These are phyloP conservation scores for Bombus soroeensis DNA, from an alignment of 1,140 invertebrate genomes.

Conservation along the genomic window DNA sequence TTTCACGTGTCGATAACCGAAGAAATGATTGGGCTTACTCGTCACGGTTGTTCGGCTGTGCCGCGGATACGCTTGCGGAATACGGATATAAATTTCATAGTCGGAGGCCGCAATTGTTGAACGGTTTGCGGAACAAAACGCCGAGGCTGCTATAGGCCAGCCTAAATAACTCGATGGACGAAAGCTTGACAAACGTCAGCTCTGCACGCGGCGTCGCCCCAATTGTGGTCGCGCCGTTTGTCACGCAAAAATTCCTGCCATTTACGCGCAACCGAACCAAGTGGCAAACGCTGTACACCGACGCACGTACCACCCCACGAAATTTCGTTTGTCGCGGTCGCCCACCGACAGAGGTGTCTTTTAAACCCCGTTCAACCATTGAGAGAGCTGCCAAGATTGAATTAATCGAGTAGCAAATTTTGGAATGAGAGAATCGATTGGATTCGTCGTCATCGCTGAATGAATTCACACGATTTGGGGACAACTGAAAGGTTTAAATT, in stretches of 20 bases:
- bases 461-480: too few species aligned
- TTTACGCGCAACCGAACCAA: conserved; percentile 12
- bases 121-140: neutral
- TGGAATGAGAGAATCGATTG: too few species aligned
- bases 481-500: too few species aligned
- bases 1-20: conserved; percentile 39
- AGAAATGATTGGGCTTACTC: conserved; percentile 42
- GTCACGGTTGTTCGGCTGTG: conserved; percentile 4
- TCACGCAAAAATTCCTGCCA: conserved; percentile 28
- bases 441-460: too few species aligned
- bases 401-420: neutral
- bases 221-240: conserved; percentile 24
- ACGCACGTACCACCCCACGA: neutral
- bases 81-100: conserved; percentile 42
- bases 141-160: neutral
- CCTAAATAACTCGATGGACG: conserved; percentile 35
- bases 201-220: neutral
- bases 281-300: neutral
- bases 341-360: neutral
- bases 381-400: neutral
- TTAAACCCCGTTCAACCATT: neutral
- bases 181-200: conserved; percentile 37
- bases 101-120: neutral
- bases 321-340: neutral
- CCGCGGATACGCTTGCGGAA: neutral